Base-by-base conservation (phyloP, 1,140 invertebrate genomes). In the Brachionus manjavacas region DNA sequence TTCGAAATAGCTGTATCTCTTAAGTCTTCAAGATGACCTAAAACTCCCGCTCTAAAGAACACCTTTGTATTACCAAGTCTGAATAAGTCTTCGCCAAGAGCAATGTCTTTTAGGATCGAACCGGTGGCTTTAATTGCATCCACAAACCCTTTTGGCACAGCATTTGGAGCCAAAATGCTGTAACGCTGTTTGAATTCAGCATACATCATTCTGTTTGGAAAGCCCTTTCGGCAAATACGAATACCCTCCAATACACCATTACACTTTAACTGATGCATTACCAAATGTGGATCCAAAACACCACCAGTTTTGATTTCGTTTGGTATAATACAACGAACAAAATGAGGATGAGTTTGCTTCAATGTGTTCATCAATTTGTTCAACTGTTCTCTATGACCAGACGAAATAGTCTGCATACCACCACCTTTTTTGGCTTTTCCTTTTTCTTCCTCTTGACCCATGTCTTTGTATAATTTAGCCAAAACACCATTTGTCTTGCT, bases 201-300 rank as follows among this genome's bases (percentile, higher is more conserved):
- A 92, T 99, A 99, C 86, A 96, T 93, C 94, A 99, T 97, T 91
- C 98, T 95, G 94, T 99, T 99, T 92, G 97, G 98, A 94, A 99
- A 99, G 91, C 98, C 98, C 93, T 99, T 99, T 91, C 98, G 94
- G 91, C 98, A 99, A 92, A 99, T 99, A 96, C 98, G 96, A 92
- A 99, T 99, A 92, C 98, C 98, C 94, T 99, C 98, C 93, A 99
- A 94, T 92, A 99, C 98, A 96, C 98, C 98, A 93, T 99, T 99
- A 94, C 98, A 99, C 86, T 97, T 98, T 87, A 99, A 92, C 92
- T 99, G 98, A 91, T 99, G 90, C 31, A 91, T 95, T 68, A 99
- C 98, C 91, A 99, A 93, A 89, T 96, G 95, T 85, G 98, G 96
- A 91, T 99, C 98, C 90, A 99, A 98, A 85, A 99, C 92, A 92